Conservation (phyloP, 2,797 vertebrate genomes). For the Chromobotia macracanthus region DNA sequence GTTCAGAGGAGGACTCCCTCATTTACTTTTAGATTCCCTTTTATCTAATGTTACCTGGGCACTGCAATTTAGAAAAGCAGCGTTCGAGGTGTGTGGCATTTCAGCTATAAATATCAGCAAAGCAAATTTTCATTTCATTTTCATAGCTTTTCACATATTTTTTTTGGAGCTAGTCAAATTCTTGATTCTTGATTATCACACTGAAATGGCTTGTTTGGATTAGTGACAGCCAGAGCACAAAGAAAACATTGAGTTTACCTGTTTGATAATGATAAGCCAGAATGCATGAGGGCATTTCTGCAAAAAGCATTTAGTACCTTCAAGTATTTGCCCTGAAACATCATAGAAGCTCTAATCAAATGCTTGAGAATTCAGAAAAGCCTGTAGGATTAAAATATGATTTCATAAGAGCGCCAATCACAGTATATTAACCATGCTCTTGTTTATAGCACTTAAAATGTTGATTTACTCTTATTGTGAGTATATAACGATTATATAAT, state of each 20-base stretch:
- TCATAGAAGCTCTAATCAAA: neutral
- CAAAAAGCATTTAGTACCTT: neutral
- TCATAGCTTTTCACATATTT: too few relatives aligned
- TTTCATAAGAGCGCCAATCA: slow-evolving; percentile 14
- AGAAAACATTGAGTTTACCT: too few relatives aligned
- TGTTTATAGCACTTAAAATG: neutral
- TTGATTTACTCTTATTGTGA: slow-evolving; percentile 8
- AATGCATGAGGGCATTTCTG: neutral
- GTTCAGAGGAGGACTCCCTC: neutral
- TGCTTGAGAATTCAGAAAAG: neutral
- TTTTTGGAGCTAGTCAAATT: too few relatives aligned
- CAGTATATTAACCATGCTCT: neutral
- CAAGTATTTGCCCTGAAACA: neutral
- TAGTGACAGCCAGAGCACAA: too few relatives aligned
- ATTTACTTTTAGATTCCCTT: neutral
- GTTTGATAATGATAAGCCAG: too few relatives aligned
- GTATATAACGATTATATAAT: too few relatives aligned
- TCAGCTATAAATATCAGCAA: too few relatives aligned
- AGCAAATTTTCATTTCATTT: too few relatives aligned
- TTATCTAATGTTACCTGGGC: neutral
- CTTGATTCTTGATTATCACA: too few relatives aligned
- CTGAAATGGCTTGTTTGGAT: too few relatives aligned
- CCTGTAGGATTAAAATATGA: neutral
- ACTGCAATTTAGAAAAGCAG: neutral
- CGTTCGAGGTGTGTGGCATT: neutral